A percentile compares a stretch with the other conserved stretches of the same genome.
Evolutionary conservation across 2,797 vertebrate species (phyloP).

Genomic region (Phrynocephalus vlangalii): DNA sequence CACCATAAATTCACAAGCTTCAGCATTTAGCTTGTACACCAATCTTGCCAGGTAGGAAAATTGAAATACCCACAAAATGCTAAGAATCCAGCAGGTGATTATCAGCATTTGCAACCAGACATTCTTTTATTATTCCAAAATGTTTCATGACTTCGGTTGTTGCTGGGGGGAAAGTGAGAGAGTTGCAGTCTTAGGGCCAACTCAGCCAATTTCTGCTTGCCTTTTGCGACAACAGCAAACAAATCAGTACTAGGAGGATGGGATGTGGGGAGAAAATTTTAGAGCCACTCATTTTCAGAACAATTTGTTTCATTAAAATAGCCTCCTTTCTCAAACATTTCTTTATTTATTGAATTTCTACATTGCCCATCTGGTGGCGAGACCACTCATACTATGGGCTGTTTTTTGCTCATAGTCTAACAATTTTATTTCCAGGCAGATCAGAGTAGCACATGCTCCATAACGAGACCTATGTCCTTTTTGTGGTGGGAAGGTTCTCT

Average conservation of each 20-base stretch:
- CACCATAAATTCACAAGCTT: no score
- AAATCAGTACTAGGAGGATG: background rate
- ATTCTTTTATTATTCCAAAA: fast-evolving
- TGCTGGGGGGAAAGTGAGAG: background rate
- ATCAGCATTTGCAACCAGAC: background rate
- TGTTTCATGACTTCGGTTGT: fast-evolving
- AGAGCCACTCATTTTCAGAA: background rate
- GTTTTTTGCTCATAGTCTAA: background rate
- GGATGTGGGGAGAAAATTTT: background rate
- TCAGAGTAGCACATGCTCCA: background rate
- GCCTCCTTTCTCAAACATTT: background rate
- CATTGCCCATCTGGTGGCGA: no score
- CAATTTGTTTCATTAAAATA: background rate
- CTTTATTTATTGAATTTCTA: no score
- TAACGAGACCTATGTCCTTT: fast-evolving
- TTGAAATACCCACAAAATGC: no score
- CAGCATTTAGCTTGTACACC: no score
- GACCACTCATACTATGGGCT: background rate
- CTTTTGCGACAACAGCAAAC: background rate
- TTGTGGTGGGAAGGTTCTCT: fast-evolving
- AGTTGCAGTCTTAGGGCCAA: background rate
- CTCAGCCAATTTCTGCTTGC: background rate
- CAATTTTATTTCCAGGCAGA: background rate
- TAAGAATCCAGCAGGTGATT: no score
- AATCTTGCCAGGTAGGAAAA: no score